A percentile compares a stretch with the other conserved stretches of the same genome.
Conservation (phyloP, 2,797 vertebrate species). For the Scarus forsteni region DNA sequence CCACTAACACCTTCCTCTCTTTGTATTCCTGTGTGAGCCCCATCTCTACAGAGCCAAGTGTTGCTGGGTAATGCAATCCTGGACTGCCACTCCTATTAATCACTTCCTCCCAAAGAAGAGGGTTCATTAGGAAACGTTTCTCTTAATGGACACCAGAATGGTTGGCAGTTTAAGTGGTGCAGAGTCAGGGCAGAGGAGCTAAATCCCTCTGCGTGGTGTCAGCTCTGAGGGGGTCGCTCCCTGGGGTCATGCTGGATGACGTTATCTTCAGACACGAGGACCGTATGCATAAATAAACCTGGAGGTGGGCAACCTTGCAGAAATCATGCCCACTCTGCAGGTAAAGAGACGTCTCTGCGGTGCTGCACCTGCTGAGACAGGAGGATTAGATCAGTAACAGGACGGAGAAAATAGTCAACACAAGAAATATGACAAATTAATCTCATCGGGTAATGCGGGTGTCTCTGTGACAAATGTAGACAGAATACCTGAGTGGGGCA, state of each 20-base stretch:
- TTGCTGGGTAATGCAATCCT: slow-evolving; percentile 68
- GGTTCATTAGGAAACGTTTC: slow-evolving; percentile 81
- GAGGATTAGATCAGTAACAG: slow-evolving; percentile 67
- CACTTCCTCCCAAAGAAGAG: slow-evolving; percentile 72
- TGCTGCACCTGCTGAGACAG: slow-evolving; percentile 22
- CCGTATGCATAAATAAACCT: slow-evolving; percentile 70
- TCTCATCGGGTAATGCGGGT: slow-evolving; percentile 62
- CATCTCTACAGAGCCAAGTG: slow-evolving; percentile 34
- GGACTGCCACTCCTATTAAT: slow-evolving; percentile 72
- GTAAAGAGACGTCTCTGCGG: slow-evolving; percentile 8
- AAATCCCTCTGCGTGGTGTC: slow-evolving; percentile 67
- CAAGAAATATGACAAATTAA: slow-evolving; percentile 75
- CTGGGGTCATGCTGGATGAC: slow-evolving; percentile 57
- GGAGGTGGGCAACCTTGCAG: slow-evolving; percentile 36
- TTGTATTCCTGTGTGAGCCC: slow-evolving; percentile 60
- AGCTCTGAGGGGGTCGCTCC: slow-evolving; percentile 43
- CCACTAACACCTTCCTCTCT: slow-evolving; percentile 35
- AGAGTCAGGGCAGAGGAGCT: slow-evolving; percentile 61
- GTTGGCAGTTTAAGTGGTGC: slow-evolving; percentile 73
- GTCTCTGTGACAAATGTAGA: slow-evolving; percentile 71
- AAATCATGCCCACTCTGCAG: slow-evolving; percentile 28
- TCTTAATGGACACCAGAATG: slow-evolving; percentile 76
- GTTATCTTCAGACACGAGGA: slow-evolving; percentile 64
- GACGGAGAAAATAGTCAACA: slow-evolving; percentile 55
- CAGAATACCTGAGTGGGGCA: slow-evolving; percentile 70